Evolutionary conservation across 2,113 vertebrate species (phyloP).

Genomic region (Charadrius vociferus): DNA sequence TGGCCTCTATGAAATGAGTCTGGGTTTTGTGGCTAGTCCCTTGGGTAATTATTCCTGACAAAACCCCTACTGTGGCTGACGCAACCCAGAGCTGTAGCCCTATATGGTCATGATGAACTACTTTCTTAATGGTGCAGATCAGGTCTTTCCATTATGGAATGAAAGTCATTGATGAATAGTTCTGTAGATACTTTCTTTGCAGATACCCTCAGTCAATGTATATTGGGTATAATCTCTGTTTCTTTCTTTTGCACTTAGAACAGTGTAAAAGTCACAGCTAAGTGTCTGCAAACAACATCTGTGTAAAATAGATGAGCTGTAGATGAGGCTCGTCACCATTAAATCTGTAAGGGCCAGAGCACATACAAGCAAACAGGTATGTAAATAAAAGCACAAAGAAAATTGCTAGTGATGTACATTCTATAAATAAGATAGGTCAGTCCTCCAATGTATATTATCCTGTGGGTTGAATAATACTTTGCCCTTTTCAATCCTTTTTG

Average conservation of each 20-base stretch:
- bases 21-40: background rate
- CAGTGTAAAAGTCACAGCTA: background rate
- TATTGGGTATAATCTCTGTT: background rate
- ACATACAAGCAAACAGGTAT: background rate
- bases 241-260: background rate
- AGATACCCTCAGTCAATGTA: background rate
- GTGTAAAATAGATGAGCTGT: background rate
- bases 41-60: background rate
- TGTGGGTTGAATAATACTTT: background rate
- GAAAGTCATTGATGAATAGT: background rate
- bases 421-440: background rate
- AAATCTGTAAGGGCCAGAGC: background rate
- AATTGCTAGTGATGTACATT: background rate
- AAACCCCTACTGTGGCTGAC: background rate
- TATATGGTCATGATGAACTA: background rate
- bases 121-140: background rate
- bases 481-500: background rate
- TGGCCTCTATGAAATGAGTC: background rate
- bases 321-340: background rate
- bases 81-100: background rate
- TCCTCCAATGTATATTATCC: background rate
- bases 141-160: background rate
- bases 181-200: background rate
- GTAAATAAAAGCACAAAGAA: background rate
- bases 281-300: background rate